These are phyloP conservation scores for Echinometra lucunter DNA, from an alignment of 53 echinoderm and acorn worm genomes.

Conservation along the genomic window DNA sequence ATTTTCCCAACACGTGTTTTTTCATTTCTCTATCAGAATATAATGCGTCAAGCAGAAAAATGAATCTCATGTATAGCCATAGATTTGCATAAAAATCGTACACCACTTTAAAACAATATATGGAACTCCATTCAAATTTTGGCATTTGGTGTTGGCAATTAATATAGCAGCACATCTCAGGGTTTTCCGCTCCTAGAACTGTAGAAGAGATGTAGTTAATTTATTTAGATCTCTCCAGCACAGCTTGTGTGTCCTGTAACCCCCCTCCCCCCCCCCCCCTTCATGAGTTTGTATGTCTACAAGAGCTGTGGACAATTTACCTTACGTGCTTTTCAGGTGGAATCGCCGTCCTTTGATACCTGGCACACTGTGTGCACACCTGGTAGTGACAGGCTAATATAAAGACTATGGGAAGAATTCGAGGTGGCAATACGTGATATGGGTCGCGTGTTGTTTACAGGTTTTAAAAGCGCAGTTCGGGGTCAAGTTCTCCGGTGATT, in stretches of 20 bases:
- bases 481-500: slow-evolving; percentile 16
- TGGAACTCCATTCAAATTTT: neutral
- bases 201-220: too few species aligned
- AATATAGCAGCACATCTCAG: too few species aligned
- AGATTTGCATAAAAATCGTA: too few species aligned
- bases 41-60: too few species aligned
- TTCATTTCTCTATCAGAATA: too few species aligned
- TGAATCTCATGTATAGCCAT: too few species aligned
- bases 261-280: neutral
- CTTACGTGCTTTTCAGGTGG: neutral
- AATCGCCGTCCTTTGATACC: neutral
- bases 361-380: neutral
- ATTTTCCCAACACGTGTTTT: too few species aligned
- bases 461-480: neutral
- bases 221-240: neutral
- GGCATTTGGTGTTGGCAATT: neutral
- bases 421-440: neutral
- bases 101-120: too few species aligned
- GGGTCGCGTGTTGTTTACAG: neutral
- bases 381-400: neutral
- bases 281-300: neutral
- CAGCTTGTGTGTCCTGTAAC: too few species aligned
- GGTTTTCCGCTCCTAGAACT: too few species aligned
- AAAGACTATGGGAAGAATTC: neutral
- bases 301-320: neutral